These are phyloP conservation scores for Beris morrisii DNA, from an alignment of 2,888 invertebrate species.

Conservation along the genomic window DNA sequence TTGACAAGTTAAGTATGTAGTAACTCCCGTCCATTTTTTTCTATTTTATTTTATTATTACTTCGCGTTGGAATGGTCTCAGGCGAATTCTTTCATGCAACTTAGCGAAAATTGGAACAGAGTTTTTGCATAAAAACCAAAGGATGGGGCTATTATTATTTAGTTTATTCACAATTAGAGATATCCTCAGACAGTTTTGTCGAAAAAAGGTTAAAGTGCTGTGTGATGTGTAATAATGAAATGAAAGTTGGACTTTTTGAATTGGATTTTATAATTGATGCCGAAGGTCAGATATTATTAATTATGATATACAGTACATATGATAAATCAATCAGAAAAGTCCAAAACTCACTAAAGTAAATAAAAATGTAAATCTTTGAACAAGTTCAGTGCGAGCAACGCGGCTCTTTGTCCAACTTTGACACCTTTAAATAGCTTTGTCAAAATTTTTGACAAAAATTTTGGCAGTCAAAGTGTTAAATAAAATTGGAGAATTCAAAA, in stretches of 20 bases:
- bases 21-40: too few species aligned
- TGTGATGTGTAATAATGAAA: not conserved
- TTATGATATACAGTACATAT: not conserved
- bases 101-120: not conserved
- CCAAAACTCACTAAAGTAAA: too few species aligned
- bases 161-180: not conserved
- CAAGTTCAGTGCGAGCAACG: too few species aligned
- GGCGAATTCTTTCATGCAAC: slow-evolving; percentile 2
- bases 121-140: slow-evolving; percentile 7
- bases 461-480: too few species aligned
- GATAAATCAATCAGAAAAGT: too few species aligned
- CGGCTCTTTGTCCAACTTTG: too few species aligned
- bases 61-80: not conserved
- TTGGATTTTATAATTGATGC: slow-evolving; percentile 5
- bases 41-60: slow-evolving; percentile 1
- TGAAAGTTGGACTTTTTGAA: slow-evolving; percentile 4
- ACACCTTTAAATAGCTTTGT: too few species aligned
- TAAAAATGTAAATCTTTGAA: too few species aligned
- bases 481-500: too few species aligned
- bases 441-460: too few species aligned
- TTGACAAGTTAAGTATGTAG: slow-evolving; percentile 14
- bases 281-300: not conserved
- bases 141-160: not conserved
- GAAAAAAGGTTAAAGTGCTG: too few species aligned
- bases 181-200: not conserved